phyloP scores from a whole-genome alignment of 2,888 invertebrate genomes.

The Iselma pallidipennis region DNA sequence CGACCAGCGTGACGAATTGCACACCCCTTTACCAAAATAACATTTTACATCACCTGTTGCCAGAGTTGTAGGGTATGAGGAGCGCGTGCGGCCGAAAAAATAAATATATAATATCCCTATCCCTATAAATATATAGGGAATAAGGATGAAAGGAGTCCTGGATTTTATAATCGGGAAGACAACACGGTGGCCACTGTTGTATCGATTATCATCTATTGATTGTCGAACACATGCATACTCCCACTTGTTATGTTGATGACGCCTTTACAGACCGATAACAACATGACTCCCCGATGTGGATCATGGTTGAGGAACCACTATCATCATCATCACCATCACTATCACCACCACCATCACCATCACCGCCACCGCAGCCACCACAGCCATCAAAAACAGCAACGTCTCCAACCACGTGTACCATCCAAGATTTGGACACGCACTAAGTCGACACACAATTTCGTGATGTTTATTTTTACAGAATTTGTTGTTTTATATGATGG shows the following conservation, averaged over 20 bases:
- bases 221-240: conserved; percentile 39
- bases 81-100: conserved; percentile 1
- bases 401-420: conserved; percentile 27
- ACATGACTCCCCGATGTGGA: conserved; percentile 10
- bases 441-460: conserved; percentile 25
- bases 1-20: conserved; percentile 65
- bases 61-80: conserved; percentile 11
- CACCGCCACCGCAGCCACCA: conserved; percentile 1
- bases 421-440: conserved; percentile 6
- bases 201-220: conserved; percentile 44
- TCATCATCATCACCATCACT: conserved; percentile 6
- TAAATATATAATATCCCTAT: background rate
- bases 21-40: conserved; percentile 37
- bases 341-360: conserved; percentile 3
- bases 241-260: conserved; percentile 25
- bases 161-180: background rate
- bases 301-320: conserved; percentile 7
- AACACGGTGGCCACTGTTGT: conserved; percentile 19
- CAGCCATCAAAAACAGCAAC: conserved; percentile 5
- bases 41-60: conserved; percentile 38
- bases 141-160: conserved; percentile 1
- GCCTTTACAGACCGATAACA: background rate
- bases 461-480: conserved; percentile 32
- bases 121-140: background rate
- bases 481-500: conserved; percentile 19